A percentile compares a stretch with the other conserved stretches of the same genome.
Conservation (phyloP, 2,797 vertebrate genomes). For the Falco biarmicus region DNA sequence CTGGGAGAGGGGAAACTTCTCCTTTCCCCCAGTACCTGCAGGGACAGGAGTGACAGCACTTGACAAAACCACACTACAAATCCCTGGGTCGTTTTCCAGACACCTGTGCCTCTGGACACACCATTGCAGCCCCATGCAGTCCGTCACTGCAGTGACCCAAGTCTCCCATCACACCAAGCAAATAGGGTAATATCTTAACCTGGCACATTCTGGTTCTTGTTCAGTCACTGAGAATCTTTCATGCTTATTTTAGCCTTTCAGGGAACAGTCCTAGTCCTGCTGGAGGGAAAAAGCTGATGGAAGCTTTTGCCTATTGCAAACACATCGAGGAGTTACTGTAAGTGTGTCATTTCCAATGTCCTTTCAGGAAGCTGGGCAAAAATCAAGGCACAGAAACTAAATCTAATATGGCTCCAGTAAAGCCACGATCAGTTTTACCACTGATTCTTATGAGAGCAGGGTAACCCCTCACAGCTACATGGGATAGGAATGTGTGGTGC, state of each 20-base stretch:
- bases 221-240: neutral
- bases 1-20: neutral
- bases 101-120: neutral
- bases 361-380: neutral
- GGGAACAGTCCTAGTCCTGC: slow-evolving; percentile 76
- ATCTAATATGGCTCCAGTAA: neutral
- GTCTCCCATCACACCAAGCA: neutral
- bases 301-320: slow-evolving; percentile 76
- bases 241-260: slow-evolving; percentile 78
- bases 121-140: neutral
- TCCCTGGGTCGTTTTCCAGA: neutral
- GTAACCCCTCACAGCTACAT: neutral
- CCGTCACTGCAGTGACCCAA: neutral
- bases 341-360: slow-evolving; percentile 44
- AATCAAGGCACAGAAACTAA: neutral
- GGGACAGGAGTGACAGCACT: neutral
- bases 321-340: slow-evolving; percentile 85
- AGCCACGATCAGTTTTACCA: neutral
- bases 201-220: neutral
- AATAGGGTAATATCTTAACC: neutral
- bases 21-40: neutral
- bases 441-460: neutral
- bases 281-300: slow-evolving; percentile 78
- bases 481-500: neutral
- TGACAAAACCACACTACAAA: neutral